A percentile compares a stretch with the other conserved stretches of the same genome.
phyloP scores from a whole-genome alignment of 2,888 invertebrate genomes.

The Microchrysa polita region DNA sequence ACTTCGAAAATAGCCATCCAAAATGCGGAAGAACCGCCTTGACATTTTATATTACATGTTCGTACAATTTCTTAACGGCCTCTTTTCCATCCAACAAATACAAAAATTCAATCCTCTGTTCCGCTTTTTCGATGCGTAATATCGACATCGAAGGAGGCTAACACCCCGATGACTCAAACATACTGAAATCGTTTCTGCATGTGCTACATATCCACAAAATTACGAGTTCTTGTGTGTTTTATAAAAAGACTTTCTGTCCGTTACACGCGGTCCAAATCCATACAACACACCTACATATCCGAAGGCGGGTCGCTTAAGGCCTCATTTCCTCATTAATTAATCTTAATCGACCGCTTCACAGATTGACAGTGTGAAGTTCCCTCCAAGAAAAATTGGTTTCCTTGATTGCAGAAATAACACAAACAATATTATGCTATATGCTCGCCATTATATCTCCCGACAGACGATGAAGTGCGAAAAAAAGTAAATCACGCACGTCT shows the following conservation, averaged over 20 bases:
- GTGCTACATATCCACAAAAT: not conserved
- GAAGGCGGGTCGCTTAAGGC: conserved; percentile 25
- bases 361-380: conserved; percentile 33
- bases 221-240: not conserved
- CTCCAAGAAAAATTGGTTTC: conserved; percentile 1
- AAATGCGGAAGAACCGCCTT: too few species aligned
- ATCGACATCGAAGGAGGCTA: conserved; percentile 24
- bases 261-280: conserved; percentile 17
- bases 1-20: too few species aligned
- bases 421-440: not conserved
- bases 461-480: not conserved
- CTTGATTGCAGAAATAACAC: not conserved
- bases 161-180: conserved; percentile 35
- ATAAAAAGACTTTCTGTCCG: conserved; percentile 23
- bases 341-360: conserved; percentile 30
- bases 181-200: not conserved
- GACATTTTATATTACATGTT: too few species aligned
- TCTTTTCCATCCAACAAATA: too few species aligned
- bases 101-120: not conserved
- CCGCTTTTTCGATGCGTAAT: conserved; percentile 9
- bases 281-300: not conserved
- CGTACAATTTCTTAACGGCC: too few species aligned
- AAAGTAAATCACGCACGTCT: conserved; percentile 15
- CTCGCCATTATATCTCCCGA: not conserved
- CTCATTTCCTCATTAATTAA: conserved; percentile 41